Evolutionary conservation across 1,140 invertebrate genomes (phyloP), one percentile per base, ranked within the genome.

Genomic region (Eriosoma lanigerum): DNA sequence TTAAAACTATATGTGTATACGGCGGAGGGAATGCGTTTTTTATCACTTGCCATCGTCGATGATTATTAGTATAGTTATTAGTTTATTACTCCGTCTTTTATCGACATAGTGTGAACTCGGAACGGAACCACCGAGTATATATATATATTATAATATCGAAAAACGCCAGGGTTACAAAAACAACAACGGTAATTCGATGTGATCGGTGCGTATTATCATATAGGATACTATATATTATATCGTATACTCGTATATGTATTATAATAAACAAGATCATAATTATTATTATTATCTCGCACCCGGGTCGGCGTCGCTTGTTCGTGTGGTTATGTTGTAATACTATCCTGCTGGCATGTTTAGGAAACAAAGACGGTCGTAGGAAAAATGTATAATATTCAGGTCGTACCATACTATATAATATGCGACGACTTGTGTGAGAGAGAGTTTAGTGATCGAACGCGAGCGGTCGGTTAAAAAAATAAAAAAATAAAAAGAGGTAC

Each of bases 271-370:
- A 44, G 15, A 68, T 68, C 48, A 68, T 68, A 24, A 68, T 68
- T 48, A 68, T 68, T 46, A 68, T 68, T 48, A 68, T 68, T 46
- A 68, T 46, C 38, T 68, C 19, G 64, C 64, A 46, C 38, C 64
- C 12, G 38, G 38, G 13, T 5, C 19, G 62, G 62, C n/a, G 32
- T 12, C n/a, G 38, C n/a, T 24, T 21, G 44, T 68, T 17, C 44
- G 64, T 21, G 64, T 1, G 44, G 44, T 38, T 38, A 38, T 68
- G 66, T 26, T 48, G 66, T 68, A 68, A 68, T 26, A 48, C 21
- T 26, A 48, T 68, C 66, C 66, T 24, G 66, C 13, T 48, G 44
- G 66, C 44, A 68, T 38, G 32, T 68, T 46, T 68, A 44, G 21
- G 44, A 68, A 68, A 68, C 66, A 68, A 68, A 68, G 66, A 68